A percentile compares a stretch with the other conserved stretches of the same genome.
Conservation (phyloP, 1,140 invertebrate genomes). For the Periplaneta americana region DNA sequence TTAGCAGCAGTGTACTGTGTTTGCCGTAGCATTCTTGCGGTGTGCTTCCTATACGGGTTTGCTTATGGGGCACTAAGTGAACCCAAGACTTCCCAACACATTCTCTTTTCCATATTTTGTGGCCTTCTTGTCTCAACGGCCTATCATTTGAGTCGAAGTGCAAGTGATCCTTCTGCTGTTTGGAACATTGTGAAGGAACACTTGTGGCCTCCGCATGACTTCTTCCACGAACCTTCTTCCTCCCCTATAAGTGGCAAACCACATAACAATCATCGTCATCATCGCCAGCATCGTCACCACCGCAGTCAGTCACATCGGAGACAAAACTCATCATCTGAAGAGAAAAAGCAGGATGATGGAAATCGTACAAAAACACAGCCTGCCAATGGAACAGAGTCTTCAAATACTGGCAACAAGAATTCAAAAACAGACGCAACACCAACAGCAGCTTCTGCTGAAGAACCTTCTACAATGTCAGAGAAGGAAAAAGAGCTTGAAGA, state of each 20-base stretch:
- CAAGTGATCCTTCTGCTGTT: conserved; percentile 76
- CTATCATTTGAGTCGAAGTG: conserved; percentile 88
- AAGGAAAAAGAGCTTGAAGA: conserved; percentile 73
- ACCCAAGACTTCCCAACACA: conserved; percentile 79
- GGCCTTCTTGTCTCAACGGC: conserved; percentile 81
- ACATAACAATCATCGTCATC: not conserved
- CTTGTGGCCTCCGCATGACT: conserved; percentile 32
- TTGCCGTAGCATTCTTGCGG: conserved; percentile 69
- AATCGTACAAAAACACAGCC: not conserved
- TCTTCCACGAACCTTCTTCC: not conserved
- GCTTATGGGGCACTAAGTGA: conserved; percentile 75
- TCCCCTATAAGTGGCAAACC: not conserved
- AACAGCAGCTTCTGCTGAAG: conserved; percentile 26
- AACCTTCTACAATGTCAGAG: conserved; percentile 31
- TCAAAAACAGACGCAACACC: conserved; percentile 43
- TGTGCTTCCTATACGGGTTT: conserved; percentile 82
- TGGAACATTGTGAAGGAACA: conserved; percentile 83
- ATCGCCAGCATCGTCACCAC: not conserved
- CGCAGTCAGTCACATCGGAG: not conserved
- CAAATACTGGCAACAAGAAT: conserved; percentile 39
- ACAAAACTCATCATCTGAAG: conserved; percentile 40
- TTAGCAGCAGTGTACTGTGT: conserved; percentile 81
- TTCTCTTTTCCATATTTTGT: conserved; percentile 93
- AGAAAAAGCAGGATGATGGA: conserved; percentile 33
- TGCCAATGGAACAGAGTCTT: not conserved